phyloP scores from a whole-genome alignment of 2,113 vertebrate genomes.

The Stomatorhinus ivindoensis region DNA sequence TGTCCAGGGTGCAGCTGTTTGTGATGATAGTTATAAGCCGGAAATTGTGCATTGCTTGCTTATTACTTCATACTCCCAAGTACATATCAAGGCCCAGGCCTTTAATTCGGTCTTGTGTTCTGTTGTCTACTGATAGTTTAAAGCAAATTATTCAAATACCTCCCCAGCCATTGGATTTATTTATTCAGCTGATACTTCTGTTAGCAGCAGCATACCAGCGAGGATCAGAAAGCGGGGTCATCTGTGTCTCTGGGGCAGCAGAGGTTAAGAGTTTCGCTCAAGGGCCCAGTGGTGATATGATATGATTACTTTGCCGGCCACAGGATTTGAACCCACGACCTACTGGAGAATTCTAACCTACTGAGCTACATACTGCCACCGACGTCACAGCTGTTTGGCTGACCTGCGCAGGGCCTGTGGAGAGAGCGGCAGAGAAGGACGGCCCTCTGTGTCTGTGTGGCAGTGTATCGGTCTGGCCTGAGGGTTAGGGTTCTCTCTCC shows the following conservation, averaged over 20 bases:
- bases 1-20: not conserved
- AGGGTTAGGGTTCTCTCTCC: not conserved
- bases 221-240: not conserved
- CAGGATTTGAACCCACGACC: not conserved
- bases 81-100: not conserved
- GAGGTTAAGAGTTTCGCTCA: not conserved
- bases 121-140: not conserved
- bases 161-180: not conserved
- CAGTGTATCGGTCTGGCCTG: not conserved
- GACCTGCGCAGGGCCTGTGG: not conserved
- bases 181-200: not conserved
- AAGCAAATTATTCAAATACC: not conserved
- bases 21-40: not conserved
- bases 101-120: not conserved
- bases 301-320: not conserved
- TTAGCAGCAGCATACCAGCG: not conserved
- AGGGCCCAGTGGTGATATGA: not conserved
- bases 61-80: not conserved
- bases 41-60: not conserved
- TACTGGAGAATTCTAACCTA: not conserved
- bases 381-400: not conserved
- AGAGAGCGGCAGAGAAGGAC: not conserved
- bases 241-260: not conserved
- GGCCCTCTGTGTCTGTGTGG: not conserved
- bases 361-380: not conserved